These are phyloP conservation scores for rat (Rattus norvegicus) DNA, from an alignment of 2,113 vertebrate species.

Conservation along the genomic window DNA sequence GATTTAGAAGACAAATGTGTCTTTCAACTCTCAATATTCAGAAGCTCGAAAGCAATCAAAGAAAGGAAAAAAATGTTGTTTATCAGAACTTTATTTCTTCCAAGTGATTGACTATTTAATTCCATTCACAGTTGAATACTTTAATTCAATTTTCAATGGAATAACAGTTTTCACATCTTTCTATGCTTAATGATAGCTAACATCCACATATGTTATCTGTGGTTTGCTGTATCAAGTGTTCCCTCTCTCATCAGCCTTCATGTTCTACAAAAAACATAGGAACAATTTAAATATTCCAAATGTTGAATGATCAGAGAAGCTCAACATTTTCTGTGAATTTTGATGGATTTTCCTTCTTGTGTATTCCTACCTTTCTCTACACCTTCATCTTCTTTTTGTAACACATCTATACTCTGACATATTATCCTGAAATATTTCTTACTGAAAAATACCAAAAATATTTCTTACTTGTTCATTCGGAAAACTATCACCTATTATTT, in stretches of 20 bases:
- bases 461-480: not conserved
- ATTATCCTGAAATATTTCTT: not conserved
- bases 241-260: not conserved
- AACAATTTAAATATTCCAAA: slow-evolving; percentile 18
- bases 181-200: not conserved
- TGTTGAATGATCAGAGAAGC: not conserved
- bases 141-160: slow-evolving; percentile 14
- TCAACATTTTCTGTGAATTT: not conserved
- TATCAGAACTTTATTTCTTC: slow-evolving; percentile 27
- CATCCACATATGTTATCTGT: not conserved
- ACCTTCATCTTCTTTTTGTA: not conserved
- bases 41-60: not conserved
- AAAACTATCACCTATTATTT: not conserved
- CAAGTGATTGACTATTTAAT: not conserved
- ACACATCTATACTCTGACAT: not conserved
- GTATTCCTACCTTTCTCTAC: not conserved
- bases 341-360: not conserved
- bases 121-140: not conserved
- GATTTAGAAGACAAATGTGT: not conserved
- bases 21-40: not conserved
- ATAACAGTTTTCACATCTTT: not conserved
- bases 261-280: not conserved
- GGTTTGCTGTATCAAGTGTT: not conserved
- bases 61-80: not conserved
- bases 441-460: not conserved